phyloP scores from a whole-genome alignment of 30 jellyfish, hydroid and myxozoan genomes.

The Morbakka virulenta region DNA sequence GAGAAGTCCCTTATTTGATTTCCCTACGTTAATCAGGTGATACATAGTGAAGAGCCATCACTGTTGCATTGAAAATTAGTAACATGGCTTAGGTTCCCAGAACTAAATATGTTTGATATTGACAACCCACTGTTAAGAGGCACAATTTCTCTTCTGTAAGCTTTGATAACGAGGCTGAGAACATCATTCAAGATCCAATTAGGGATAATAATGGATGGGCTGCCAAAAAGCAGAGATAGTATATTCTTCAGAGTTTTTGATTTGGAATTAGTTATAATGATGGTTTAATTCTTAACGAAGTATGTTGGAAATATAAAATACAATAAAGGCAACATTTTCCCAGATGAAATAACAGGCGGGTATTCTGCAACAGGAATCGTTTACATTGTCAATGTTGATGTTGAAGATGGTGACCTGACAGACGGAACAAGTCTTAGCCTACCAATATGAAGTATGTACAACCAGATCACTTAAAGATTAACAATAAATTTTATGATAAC shows the following conservation, averaged over 20 bases:
- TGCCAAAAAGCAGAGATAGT: conserved; percentile 12
- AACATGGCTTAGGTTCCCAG: too few species aligned
- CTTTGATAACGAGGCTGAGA: conserved; percentile 6
- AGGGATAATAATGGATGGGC: background rate
- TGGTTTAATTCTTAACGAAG: background rate
- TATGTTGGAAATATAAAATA: background rate
- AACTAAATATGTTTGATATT: too few species aligned
- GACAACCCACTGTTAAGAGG: background rate
- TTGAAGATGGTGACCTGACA: background rate
- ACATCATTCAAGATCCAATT: conserved; percentile 6
- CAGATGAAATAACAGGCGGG: conserved; percentile 13
- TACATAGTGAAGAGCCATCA: too few species aligned
- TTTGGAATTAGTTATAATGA: conserved; percentile 1
- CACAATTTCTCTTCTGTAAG: background rate
- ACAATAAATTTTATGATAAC: background rate
- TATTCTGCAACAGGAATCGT: background rate
- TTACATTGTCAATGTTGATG: background rate
- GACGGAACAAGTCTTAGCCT: conserved; percentile 2
- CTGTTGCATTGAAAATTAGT: too few species aligned
- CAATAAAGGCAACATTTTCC: background rate
- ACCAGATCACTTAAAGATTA: background rate
- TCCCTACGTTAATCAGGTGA: too few species aligned
- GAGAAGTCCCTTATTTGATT: too few species aligned
- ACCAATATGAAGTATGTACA: conserved; percentile 19
- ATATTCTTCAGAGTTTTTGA: background rate